Percentiles rank a stretch among this genome's conserved stretches.
Evolutionary conservation across 2,797 vertebrate species (phyloP).

Genomic region (Sebastes reedi): DNA sequence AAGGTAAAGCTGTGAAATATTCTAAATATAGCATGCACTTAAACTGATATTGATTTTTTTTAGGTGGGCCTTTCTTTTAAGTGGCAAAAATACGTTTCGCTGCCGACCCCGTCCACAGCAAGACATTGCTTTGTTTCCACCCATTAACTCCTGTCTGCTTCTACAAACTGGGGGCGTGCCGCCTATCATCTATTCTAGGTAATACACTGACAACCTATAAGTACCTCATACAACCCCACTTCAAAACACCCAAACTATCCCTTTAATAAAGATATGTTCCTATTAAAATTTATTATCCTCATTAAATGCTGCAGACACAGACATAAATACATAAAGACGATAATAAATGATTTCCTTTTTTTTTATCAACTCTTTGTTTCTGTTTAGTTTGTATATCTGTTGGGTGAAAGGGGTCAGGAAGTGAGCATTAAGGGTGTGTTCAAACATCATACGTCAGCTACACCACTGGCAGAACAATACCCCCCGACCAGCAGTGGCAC

Average conservation of each 20-base stretch:
- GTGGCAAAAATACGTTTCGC: background rate
- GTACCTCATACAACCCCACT: too few relatives aligned
- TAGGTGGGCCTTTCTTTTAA: background rate
- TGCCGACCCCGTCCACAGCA: background rate
- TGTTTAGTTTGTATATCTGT: constrained; percentile 55
- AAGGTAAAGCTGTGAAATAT: background rate
- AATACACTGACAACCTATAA: too few relatives aligned
- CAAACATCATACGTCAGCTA: constrained; percentile 57
- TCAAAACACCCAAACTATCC: too few relatives aligned
- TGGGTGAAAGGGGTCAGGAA: constrained; percentile 58
- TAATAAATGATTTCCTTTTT: constrained; percentile 20
- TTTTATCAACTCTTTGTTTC: constrained; percentile 29
- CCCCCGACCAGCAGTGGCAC: constrained; percentile 40
- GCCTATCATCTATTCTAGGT: too few relatives aligned
- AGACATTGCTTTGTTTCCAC: too few relatives aligned
- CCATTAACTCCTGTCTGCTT: too few relatives aligned
- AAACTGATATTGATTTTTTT: too few relatives aligned
- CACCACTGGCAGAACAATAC: constrained; percentile 70
- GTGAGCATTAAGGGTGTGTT: constrained; percentile 56
- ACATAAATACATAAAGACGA: background rate
- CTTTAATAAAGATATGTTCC: background rate
- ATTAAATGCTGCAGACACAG: background rate
- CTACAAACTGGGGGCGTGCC: too few relatives aligned
- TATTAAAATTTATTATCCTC: background rate
- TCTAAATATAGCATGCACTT: background rate